Evolutionary conservation across 2,888 invertebrate genomes (phyloP).

Genomic region (Mythimna lalbum): DNA sequence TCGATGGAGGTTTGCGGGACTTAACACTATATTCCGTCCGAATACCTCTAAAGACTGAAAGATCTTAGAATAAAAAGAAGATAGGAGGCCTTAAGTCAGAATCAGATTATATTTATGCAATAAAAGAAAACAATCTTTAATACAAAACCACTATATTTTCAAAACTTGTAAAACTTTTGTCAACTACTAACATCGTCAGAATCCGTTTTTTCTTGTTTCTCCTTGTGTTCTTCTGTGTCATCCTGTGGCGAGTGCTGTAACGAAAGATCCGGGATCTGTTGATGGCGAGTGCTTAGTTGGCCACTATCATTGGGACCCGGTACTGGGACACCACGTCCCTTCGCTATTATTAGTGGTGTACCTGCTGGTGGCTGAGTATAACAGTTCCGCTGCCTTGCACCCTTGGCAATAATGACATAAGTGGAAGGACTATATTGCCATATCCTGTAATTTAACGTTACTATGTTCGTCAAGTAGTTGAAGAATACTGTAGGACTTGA

Average conservation of each 20-base stretch:
- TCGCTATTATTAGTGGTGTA: background rate
- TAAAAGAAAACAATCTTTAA: conserved; percentile 5
- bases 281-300: background rate
- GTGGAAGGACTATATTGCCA: conserved; percentile 55
- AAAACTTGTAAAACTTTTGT: background rate
- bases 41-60: no score
- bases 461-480: conserved; percentile 18
- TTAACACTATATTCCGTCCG: no score
- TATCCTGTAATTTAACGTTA: conserved; percentile 54
- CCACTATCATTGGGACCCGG: background rate
- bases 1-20: no score
- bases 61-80: no score
- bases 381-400: conserved; percentile 10
- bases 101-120: no score
- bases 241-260: background rate
- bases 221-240: rapidly evolving
- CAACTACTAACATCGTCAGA: background rate
- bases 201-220: background rate
- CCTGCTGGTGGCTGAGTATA: rapidly evolving
- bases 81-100: no score
- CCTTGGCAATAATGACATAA: conserved; percentile 56
- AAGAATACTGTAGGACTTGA: conserved; percentile 59
- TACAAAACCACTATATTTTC: conserved; percentile 10
- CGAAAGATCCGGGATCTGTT: background rate
- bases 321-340: background rate